Percentiles rank a stretch among this genome's conserved stretches.
These are phyloP conservation scores for Leptopterna dolabrata DNA, from an alignment of 2,888 invertebrate species.

Conservation along the genomic window DNA sequence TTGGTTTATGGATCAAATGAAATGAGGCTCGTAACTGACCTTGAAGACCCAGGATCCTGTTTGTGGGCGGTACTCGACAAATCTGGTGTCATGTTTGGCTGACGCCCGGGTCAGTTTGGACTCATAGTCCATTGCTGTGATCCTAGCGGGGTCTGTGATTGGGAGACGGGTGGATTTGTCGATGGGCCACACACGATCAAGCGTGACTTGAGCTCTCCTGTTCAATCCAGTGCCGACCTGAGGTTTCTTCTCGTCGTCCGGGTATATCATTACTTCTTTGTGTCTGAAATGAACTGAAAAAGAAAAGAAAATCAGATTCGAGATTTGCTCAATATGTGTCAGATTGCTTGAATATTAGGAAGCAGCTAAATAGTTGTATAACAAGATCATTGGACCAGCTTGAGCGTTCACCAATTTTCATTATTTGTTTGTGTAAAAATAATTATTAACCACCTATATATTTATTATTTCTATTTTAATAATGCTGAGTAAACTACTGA, in stretches of 20 bases:
- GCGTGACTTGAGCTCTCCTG: conserved; percentile 87
- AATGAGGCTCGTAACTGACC: conserved; percentile 67
- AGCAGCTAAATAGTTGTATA: too few relatives aligned
- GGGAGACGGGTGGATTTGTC: conserved; percentile 84
- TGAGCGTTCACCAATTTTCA: too few relatives aligned
- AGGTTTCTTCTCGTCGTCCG: conserved; percentile 89
- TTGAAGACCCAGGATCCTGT: conserved; percentile 98
- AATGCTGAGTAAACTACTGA: too few relatives aligned
- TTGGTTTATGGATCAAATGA: too few relatives aligned
- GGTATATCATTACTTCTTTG: conserved; percentile 95
- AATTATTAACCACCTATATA: too few relatives aligned
- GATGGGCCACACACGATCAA: conserved; percentile 94
- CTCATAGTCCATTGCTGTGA: conserved; percentile 86
- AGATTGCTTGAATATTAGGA: too few relatives aligned
- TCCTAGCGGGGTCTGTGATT: conserved; percentile 82
- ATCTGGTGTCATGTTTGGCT: conserved; percentile 87
- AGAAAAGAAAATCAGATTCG: background rate
- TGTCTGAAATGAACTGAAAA: conserved; percentile 86
- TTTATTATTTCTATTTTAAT: too few relatives aligned
- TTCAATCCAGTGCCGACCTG: conserved; percentile 89
- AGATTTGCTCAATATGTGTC: too few relatives aligned
- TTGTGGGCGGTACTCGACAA: conserved; percentile 93
- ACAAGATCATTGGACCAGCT: too few relatives aligned
- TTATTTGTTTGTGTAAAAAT: too few relatives aligned
- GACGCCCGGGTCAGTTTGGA: conserved; percentile 86